A percentile compares a stretch with the other conserved stretches of the same genome.
These are phyloP conservation scores for Entomobrya multifasciata DNA, from an alignment of 2,888 invertebrate species.

Conservation along the genomic window DNA sequence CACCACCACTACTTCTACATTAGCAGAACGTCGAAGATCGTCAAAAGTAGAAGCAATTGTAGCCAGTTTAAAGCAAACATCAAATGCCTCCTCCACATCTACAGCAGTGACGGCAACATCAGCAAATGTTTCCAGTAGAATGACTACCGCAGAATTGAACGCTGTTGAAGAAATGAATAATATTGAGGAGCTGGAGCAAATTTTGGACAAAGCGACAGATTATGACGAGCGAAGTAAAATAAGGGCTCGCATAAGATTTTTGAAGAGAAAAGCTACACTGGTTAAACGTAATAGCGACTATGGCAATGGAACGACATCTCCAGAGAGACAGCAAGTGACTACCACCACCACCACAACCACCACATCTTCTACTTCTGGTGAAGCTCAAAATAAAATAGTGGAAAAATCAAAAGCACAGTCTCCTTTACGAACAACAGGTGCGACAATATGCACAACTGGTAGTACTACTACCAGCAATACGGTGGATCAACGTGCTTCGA, in stretches of 20 bases:
- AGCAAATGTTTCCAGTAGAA: slow-evolving; percentile 38
- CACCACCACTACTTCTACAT: not conserved
- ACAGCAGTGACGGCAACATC: not conserved
- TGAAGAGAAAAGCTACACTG: slow-evolving; percentile 84
- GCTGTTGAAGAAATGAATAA: slow-evolving; percentile 75
- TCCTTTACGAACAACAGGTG: slow-evolving; percentile 33
- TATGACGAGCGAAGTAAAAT: slow-evolving; percentile 90
- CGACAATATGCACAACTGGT: not conserved
- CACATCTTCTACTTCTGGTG: too few relatives aligned
- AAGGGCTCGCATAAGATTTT: slow-evolving; percentile 88
- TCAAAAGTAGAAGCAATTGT: slow-evolving; percentile 68
- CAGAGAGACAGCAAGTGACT: slow-evolving; percentile 24
- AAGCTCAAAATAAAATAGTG: slow-evolving; percentile 5
- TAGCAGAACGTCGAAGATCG: slow-evolving; percentile 56
- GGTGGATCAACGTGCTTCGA: slow-evolving; percentile 43
- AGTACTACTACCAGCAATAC: not conserved
- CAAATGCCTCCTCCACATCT: not conserved
- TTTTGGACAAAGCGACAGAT: slow-evolving; percentile 88
- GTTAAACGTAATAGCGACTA: slow-evolving; percentile 73
- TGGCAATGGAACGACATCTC: slow-evolving; percentile 50
- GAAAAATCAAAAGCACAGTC: slow-evolving; percentile 8
- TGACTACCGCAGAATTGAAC: slow-evolving; percentile 71
- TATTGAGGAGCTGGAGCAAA: slow-evolving; percentile 81
- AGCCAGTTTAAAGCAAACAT: slow-evolving; percentile 46
- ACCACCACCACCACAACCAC: too few relatives aligned